Evolutionary conservation across 2,113 vertebrate genomes (phyloP).

Genomic region (Larimichthys polyactis): DNA sequence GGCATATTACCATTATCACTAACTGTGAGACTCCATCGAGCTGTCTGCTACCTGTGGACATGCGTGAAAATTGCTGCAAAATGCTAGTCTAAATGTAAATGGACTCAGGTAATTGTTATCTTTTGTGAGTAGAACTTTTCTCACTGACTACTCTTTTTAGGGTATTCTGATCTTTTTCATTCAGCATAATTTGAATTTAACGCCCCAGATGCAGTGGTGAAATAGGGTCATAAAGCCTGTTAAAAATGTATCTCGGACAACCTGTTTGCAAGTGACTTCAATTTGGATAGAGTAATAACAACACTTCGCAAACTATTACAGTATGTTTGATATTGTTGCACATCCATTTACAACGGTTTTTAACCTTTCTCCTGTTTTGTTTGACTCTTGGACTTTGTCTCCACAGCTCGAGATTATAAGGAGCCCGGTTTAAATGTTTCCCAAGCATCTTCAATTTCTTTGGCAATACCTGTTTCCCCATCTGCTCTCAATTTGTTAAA

Average conservation of each 20-base stretch:
- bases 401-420: slow-evolving; percentile 9
- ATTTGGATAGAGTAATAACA: slow-evolving; percentile 44
- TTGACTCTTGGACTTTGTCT: not conserved
- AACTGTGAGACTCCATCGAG: slow-evolving; percentile 75
- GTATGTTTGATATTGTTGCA: slow-evolving; percentile 32
- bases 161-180: slow-evolving; percentile 64
- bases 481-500: slow-evolving; percentile 66
- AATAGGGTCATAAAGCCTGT: slow-evolving; percentile 53
- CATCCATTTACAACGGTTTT: slow-evolving; percentile 44
- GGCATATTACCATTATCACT: slow-evolving; percentile 77
- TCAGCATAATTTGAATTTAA: slow-evolving; percentile 67
- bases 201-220: slow-evolving; percentile 45
- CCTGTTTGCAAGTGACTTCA: slow-evolving; percentile 44
- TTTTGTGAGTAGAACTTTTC: slow-evolving; percentile 78
- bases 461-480: slow-evolving; percentile 59
- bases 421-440: slow-evolving; percentile 43
- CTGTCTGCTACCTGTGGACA: slow-evolving; percentile 77
- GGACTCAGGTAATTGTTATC: slow-evolving; percentile 81
- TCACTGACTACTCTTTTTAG: slow-evolving; percentile 75
- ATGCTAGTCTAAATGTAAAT: slow-evolving; percentile 87
- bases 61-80: slow-evolving; percentile 79
- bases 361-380: slow-evolving; percentile 33
- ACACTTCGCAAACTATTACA: slow-evolving; percentile 44
- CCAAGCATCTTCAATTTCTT: slow-evolving; percentile 59
- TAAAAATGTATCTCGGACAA: slow-evolving; percentile 46